phyloP scores from a whole-genome alignment of 2,113 vertebrate genomes.

The Cyprinus carpio region DNA sequence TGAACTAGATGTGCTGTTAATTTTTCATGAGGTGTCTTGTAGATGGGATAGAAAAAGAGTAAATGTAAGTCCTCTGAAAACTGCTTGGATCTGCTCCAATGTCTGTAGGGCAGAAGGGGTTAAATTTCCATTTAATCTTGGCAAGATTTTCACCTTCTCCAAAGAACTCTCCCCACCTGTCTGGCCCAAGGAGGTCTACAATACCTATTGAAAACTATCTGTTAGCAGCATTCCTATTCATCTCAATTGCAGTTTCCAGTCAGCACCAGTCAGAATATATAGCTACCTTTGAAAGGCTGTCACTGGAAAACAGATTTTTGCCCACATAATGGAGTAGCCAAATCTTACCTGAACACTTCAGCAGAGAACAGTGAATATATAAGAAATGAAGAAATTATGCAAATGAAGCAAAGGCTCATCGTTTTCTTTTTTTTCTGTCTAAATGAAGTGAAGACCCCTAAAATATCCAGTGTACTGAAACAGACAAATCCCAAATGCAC shows the following conservation, averaged over 20 bases:
- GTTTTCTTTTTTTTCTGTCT: neutral
- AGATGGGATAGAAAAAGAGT: neutral
- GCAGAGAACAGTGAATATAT: neutral
- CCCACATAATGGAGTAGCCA: neutral
- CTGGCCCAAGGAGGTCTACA: neutral
- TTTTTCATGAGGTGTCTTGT: constrained; percentile 29
- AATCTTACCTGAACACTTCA: neutral
- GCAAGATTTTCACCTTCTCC: neutral
- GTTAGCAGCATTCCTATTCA: neutral
- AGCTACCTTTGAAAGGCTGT: neutral
- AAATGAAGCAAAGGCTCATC: neutral
- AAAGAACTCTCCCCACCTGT: neutral
- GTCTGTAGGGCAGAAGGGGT: neutral
- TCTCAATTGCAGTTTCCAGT: neutral
- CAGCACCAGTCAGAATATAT: neutral
- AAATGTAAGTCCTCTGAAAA: constrained; percentile 1
- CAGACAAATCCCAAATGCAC: constrained; percentile 36
- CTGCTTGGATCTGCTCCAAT: neutral
- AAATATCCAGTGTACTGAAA: constrained; percentile 5
- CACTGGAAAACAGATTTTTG: neutral
- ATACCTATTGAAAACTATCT: neutral
- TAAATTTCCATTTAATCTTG: neutral
- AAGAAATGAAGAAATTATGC: neutral
- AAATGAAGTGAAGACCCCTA: neutral
- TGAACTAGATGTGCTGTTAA: neutral